phyloP scores from a whole-genome alignment of 2,888 invertebrate species.

The Brachyptera risi region DNA sequence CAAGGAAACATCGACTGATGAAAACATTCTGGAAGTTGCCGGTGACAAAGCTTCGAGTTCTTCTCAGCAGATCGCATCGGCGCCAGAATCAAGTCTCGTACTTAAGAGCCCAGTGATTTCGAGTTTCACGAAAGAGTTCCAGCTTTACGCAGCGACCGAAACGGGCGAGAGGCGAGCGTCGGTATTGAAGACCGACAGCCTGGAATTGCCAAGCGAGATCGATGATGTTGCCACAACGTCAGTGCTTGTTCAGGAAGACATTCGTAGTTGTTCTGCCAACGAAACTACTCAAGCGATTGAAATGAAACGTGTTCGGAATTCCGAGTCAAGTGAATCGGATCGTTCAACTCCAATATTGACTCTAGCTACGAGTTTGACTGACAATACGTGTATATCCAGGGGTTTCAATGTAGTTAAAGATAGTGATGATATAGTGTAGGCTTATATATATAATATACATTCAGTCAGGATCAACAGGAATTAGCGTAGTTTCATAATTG shows the following conservation, averaged over 20 bases:
- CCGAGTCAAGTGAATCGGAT: not conserved
- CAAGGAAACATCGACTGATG: not conserved
- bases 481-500: too few species aligned
- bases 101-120: not conserved
- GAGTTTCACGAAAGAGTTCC: not conserved
- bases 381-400: conserved; percentile 20
- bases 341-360: conserved; percentile 21
- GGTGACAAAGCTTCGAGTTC: not conserved
- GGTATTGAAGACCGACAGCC: too few species aligned
- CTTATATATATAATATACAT: too few species aligned
- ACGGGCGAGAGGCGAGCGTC: too few species aligned
- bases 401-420: conserved; percentile 27
- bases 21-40: not conserved
- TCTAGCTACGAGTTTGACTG: conserved; percentile 27
- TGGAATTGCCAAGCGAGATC: too few species aligned
- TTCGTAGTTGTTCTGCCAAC: not conserved
- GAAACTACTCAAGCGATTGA: too few species aligned
- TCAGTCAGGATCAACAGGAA: too few species aligned
- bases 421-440: too few species aligned
- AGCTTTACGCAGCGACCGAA: not conserved
- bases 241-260: not conserved
- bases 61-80: not conserved
- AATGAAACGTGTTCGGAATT: not conserved
- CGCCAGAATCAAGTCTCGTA: not conserved
- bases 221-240: not conserved